Base-by-base conservation (phyloP, 1,140 invertebrate species). In the Eueides isabella region DNA sequence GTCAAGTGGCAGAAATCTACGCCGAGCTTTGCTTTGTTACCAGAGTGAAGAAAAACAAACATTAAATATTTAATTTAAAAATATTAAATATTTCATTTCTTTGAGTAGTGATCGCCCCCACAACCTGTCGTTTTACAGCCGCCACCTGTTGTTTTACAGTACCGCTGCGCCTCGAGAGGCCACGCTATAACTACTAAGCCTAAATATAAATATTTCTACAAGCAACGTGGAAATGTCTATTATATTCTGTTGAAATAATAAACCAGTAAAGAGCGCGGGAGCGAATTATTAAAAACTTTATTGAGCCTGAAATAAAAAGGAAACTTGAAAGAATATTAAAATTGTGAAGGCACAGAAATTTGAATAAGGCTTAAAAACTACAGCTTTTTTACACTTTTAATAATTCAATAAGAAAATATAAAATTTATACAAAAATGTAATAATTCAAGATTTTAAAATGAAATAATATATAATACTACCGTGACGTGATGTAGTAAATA, bases 271-370 rank as follows among this genome's bases (percentile, higher is more conserved):
- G 48, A 55, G 48, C 9, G 48, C 19, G 2, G 19, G 26, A 26
- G 48, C 23, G 19, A 55, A 55, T 55, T 55, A 55, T 55, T 55
- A 55, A 23, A 55, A 55, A 11, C 19, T 55, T 55, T 55, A 23
- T 26, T 26, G 12, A 55, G 9, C 19, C 19, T 7, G 19, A 5
- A 26, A 23, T 55, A 23, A 55, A 55, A 55, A 55, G 19, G 2
- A 55, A 55, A 55, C 48, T 55, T 55, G n/a, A 44, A 55, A 12
- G 48, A 23, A 26, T 55, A 55, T 55, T 55, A 26, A 55, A 55
- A 55, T 55, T 6, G 2, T 0, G n/a, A 55, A 55, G 9, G 48
- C 19, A 55, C 19, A 19, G 19, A 2, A 55, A 7, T 5, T 55
- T 26, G 26, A 55, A 55, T 55, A 55, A 23, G 26, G 23, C 48